These are phyloP conservation scores for Diplodus puntazzo DNA, from an alignment of 2,797 vertebrate species.

Conservation along the genomic window DNA sequence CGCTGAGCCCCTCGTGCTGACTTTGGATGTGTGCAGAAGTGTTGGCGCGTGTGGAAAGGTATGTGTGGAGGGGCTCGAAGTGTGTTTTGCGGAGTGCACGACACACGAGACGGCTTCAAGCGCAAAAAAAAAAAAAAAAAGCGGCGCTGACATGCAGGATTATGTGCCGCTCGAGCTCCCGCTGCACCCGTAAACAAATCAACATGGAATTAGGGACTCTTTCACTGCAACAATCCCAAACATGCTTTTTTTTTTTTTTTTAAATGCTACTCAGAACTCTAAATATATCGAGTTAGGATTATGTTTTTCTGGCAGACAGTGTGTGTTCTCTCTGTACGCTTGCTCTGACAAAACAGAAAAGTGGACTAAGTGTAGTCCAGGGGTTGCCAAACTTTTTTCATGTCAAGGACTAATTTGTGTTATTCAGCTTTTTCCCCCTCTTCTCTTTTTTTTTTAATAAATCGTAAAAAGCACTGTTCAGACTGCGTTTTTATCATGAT, in stretches of 20 bases:
- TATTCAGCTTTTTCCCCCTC: background rate
- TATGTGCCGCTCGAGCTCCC: constrained; percentile 48
- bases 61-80: constrained; percentile 21
- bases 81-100: constrained; percentile 62
- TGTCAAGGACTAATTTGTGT: constrained; percentile 26
- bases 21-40: constrained; percentile 20
- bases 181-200: constrained; percentile 50
- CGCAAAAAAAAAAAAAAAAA: constrained; percentile 9
- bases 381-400: constrained; percentile 17
- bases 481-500: constrained; percentile 25
- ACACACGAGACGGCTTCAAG: constrained; percentile 54
- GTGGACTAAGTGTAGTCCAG: background rate
- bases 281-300: background rate
- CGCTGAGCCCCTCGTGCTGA: constrained; percentile 31
- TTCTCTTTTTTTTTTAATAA: background rate
- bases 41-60: constrained; percentile 29
- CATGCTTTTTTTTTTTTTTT: background rate
- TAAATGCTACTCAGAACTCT: background rate
- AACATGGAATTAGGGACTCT: constrained; percentile 3
- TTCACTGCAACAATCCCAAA: background rate
- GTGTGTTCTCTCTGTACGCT: background rate
- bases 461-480: constrained; percentile 14
- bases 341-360: background rate
- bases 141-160: constrained; percentile 62
- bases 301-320: background rate